Evolutionary conservation across 1,140 invertebrate species (phyloP), one percentile per base, ranked within the genome.

Genomic region (Drosophila rufa): DNA sequence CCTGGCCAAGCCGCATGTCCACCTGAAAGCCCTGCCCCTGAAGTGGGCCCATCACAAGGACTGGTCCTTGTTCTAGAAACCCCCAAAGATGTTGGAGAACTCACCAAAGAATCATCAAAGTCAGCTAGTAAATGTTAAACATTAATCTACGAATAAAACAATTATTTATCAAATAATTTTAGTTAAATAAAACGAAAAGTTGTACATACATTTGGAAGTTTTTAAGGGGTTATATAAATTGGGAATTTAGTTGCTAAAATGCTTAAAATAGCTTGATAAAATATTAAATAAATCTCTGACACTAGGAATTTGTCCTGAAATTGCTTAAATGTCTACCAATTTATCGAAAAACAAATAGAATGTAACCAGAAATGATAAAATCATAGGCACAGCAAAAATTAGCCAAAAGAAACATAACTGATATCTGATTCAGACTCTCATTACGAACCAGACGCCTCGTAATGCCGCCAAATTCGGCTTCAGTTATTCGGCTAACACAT

Each of bases 1-100:
- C 15, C 14, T 80, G 46, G 55, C 80, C 40, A 69, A 80, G n/a
- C 75, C 87, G 22, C 91, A 92, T 42, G 74, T 75, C 22, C 91
- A 91, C 60, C 51, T 87, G 15, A 83, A 79, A 12, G 79, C 84
- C 8, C 67, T 80, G 45, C 91, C 85, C 7, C 36, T 91, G 22
- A 91, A 90, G 59, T 60, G 91, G 33, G 74, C 57, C 2, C 87
- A 80, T 25, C 77, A 92, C 15, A 79, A 84, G 53, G 85, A 89
- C 47, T 91, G 92, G 61, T 75, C 86, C 3, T 71, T 92, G 5
- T 89, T 91, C 53, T 92, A 83, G 45, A 27, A 68, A n/a, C 7
- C 22, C 38, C 1, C 4, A 17, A 9, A 33, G 58, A 51, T 45
- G 19, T 22, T 12, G 66, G 15, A 40, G 17, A 43, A 50, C 57